phyloP scores from a whole-genome alignment of 2,888 invertebrate genomes.

The Melikaiella ostensackeni region DNA sequence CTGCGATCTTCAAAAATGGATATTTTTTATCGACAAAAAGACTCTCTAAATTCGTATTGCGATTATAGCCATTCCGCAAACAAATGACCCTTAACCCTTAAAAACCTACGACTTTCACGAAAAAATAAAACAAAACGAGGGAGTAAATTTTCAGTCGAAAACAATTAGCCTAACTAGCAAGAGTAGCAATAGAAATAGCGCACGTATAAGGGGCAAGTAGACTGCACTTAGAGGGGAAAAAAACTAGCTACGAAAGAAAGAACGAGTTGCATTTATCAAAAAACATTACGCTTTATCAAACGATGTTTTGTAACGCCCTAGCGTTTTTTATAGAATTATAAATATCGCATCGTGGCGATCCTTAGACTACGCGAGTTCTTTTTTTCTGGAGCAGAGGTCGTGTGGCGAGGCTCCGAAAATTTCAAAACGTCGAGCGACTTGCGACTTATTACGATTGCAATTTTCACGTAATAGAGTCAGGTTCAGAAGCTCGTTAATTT shows the following conservation, averaged over 20 bases:
- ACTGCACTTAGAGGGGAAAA: not conserved
- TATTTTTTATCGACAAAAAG: not conserved
- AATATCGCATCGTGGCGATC: not conserved
- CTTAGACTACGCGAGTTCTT: conserved; percentile 6
- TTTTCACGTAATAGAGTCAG: conserved; percentile 57
- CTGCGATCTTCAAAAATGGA: conserved; percentile 10
- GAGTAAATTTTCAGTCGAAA: conserved; percentile 14
- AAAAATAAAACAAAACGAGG: not conserved
- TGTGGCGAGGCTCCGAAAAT: not conserved
- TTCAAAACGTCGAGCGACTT: conserved; percentile 14
- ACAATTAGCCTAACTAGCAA: not conserved
- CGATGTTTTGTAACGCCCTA: not conserved
- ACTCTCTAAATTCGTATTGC: not conserved
- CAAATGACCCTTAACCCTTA: conserved; percentile 3
- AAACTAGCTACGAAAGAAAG: not conserved
- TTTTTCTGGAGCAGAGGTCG: conserved; percentile 4
- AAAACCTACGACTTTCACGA: not conserved
- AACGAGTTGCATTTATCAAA: not conserved
- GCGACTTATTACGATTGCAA: conserved; percentile 14
- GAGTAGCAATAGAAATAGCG: not conserved
- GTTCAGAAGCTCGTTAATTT: conserved; percentile 72
- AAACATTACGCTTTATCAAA: conserved; percentile 19
- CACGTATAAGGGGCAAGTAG: not conserved
- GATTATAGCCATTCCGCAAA: conserved; percentile 1
- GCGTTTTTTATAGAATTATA: not conserved